Conservation (phyloP, 2,797 vertebrate genomes). For the Scarus forsteni region DNA sequence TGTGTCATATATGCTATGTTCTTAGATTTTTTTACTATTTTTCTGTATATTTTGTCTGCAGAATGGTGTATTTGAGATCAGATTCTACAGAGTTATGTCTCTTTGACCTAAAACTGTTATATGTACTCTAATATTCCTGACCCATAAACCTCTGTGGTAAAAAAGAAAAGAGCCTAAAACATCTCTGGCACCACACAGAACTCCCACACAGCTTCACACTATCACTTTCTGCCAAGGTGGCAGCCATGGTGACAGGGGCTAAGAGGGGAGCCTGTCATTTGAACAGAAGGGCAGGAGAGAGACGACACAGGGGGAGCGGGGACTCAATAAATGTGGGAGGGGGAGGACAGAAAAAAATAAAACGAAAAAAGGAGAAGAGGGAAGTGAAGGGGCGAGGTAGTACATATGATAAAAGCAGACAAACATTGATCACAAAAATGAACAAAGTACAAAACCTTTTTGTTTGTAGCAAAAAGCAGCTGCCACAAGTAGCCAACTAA, state of each 20-base stretch:
- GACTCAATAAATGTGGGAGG: constrained; percentile 51
- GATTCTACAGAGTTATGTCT: neutral
- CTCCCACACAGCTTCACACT: constrained; percentile 65
- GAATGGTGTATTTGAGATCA: constrained; percentile 8
- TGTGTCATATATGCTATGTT: neutral
- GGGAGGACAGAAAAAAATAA: constrained; percentile 45
- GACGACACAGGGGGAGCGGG: constrained; percentile 43
- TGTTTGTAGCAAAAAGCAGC: too few species aligned
- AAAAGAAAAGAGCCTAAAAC: constrained; percentile 51
- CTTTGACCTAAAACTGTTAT: constrained; percentile 21
- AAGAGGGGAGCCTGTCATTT: constrained; percentile 73
- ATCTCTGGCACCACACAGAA: constrained; percentile 37
- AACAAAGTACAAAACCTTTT: too few species aligned
- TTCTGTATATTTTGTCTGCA: constrained; percentile 12
- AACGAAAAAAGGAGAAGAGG: constrained; percentile 5
- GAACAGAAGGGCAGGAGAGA: constrained; percentile 55
- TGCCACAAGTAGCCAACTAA: too few species aligned
- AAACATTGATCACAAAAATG: too few species aligned
- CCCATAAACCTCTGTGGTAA: constrained; percentile 4
- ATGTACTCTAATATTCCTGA: constrained; percentile 28
- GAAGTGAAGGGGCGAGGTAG: constrained; percentile 18
- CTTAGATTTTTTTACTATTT: neutral
- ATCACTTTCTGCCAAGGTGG: constrained; percentile 64
- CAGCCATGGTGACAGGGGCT: constrained; percentile 73
- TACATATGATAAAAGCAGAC: constrained; percentile 17